phyloP scores from a whole-genome alignment of 2,113 vertebrate genomes.

The Laticauda colubrina region DNA sequence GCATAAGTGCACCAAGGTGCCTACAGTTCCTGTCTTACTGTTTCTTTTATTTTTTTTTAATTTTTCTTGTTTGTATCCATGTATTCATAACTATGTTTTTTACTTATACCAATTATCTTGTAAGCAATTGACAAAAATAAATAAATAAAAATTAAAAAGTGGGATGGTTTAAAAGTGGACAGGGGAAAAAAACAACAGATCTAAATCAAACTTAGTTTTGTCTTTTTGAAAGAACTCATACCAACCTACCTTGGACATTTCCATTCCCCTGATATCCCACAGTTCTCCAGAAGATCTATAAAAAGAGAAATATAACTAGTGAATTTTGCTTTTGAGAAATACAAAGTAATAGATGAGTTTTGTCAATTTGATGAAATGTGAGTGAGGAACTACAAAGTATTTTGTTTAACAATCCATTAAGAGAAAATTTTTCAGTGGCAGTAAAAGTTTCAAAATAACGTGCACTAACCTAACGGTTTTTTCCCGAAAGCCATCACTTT shows the following conservation, averaged over 20 bases:
- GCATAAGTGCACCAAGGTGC: too few species aligned
- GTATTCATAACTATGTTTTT: too few species aligned
- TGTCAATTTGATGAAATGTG: not conserved
- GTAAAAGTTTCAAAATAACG: not conserved
- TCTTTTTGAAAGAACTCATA: not conserved
- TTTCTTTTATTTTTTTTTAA: too few species aligned
- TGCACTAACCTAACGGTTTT: not conserved
- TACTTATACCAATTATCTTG: too few species aligned
- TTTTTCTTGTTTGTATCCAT: too few species aligned
- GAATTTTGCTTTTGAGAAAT: not conserved
- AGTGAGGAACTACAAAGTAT: not conserved
- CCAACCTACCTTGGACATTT: not conserved
- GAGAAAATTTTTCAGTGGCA: not conserved
- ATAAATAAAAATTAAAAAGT: not conserved
- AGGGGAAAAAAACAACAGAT: not conserved
- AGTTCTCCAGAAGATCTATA: not conserved
- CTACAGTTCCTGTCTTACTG: too few species aligned
- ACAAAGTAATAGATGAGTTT: not conserved
- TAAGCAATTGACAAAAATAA: too few species aligned
- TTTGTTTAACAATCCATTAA: not conserved
- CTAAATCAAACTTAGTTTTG: not conserved
- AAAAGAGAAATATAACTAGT: not conserved
- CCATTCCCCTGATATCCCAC: not conserved
- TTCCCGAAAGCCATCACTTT: too few species aligned
- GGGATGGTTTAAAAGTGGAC: not conserved